phyloP scores from a whole-genome alignment of 1,140 invertebrate species.

The Drosophila arawakana region DNA sequence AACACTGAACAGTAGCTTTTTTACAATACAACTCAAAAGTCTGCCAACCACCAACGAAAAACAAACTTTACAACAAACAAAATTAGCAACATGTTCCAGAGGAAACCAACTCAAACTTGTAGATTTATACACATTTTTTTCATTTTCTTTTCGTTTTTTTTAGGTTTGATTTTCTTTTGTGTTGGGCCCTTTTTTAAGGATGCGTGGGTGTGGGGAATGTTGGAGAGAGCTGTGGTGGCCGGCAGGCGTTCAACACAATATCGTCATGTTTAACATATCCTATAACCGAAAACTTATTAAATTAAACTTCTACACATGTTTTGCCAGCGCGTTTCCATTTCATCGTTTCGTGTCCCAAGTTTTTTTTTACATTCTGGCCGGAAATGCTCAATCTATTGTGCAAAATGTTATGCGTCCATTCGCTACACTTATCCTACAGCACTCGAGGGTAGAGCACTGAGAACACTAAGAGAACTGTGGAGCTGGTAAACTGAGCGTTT shows the following conservation, averaged over 20 bases:
- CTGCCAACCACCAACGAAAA: not conserved
- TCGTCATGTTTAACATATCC: slow-evolving; percentile 74
- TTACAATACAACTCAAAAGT: slow-evolving; percentile 26
- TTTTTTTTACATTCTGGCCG: slow-evolving; percentile 33
- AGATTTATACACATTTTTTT: slow-evolving; percentile 25
- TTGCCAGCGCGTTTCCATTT: slow-evolving; percentile 32
- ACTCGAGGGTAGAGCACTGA: slow-evolving; percentile 20
- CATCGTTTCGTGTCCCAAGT: slow-evolving; percentile 17
- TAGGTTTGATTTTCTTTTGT: slow-evolving; percentile 37
- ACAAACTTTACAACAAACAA: slow-evolving; percentile 71
- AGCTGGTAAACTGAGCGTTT: slow-evolving; percentile 41
- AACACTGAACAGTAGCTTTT: slow-evolving; percentile 6
- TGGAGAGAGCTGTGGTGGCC: not conserved
- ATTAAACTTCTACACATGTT: slow-evolving; percentile 82
- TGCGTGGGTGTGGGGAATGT: not conserved
- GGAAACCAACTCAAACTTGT: slow-evolving; percentile 43
- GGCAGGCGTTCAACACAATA: slow-evolving; percentile 25
- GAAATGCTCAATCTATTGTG: slow-evolving; percentile 81
- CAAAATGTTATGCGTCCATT: slow-evolving; percentile 71
- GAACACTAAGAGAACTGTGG: not conserved
- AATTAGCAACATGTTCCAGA: slow-evolving; percentile 69
- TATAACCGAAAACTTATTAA: slow-evolving; percentile 72
- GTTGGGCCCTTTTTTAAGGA: slow-evolving; percentile 30
- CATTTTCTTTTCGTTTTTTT: slow-evolving; percentile 4
- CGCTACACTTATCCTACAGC: slow-evolving; percentile 38